These are phyloP conservation scores for Argyrosomus regius DNA, from an alignment of 2,797 vertebrate genomes.

Conservation along the genomic window DNA sequence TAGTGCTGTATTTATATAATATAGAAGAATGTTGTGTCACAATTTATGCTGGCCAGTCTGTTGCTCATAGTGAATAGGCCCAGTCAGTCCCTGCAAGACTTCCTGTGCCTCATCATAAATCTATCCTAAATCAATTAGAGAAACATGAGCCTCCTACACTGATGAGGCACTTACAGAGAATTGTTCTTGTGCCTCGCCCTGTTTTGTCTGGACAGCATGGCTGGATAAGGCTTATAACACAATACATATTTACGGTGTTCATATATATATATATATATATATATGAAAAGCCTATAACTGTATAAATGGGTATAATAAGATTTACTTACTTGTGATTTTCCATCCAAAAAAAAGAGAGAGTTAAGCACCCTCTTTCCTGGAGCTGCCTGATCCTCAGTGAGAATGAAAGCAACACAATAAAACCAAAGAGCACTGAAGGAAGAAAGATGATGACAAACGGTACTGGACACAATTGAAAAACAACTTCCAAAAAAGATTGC, in stretches of 20 bases:
- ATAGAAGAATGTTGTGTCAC: not conserved
- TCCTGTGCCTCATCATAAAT: conserved; percentile 10
- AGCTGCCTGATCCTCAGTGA: not conserved
- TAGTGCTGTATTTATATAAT: not conserved
- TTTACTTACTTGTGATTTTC: conserved; percentile 30
- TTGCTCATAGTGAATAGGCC: not conserved
- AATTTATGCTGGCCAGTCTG: not conserved
- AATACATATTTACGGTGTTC: too few species aligned
- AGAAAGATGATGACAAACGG: too few species aligned
- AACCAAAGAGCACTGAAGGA: too few species aligned
- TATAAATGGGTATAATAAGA: not conserved
- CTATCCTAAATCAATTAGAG: conserved; percentile 38
- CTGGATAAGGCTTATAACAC: too few species aligned
- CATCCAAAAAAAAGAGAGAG: not conserved
- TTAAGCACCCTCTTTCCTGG: not conserved
- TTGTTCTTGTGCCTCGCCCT: conserved; percentile 24
- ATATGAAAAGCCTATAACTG: not conserved
- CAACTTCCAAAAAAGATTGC: too few species aligned
- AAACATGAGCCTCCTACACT: conserved; percentile 2
- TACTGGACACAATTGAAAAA: not conserved
- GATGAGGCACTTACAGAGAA: not conserved
- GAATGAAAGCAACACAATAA: not conserved
- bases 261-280: too few species aligned
- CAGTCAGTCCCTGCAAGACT: not conserved
- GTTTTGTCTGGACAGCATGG: not conserved